These are phyloP conservation scores for Athrips mouffetella DNA, from an alignment of 2,888 invertebrate species.

Conservation along the genomic window DNA sequence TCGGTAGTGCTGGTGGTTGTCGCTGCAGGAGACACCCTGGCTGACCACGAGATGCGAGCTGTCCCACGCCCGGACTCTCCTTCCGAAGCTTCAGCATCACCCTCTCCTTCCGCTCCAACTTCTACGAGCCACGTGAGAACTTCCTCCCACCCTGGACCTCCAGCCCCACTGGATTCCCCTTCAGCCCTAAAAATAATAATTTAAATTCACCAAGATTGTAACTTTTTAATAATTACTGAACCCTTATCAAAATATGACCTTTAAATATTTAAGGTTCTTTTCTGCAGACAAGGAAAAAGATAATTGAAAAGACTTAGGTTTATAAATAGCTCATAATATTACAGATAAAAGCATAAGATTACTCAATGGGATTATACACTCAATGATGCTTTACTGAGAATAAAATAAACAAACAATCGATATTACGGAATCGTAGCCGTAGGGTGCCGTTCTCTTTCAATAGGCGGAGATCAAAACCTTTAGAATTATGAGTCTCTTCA, in stretches of 20 bases:
- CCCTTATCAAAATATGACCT: background rate
- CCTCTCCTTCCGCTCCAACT: slow-evolving; percentile 88
- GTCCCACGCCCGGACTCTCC: slow-evolving; percentile 84
- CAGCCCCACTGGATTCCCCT: slow-evolving; percentile 60
- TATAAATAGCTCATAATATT: background rate
- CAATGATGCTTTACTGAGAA: slow-evolving; percentile 1
- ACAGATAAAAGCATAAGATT: background rate
- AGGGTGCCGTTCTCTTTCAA: background rate
- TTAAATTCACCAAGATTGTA: background rate
- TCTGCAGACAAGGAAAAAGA: background rate
- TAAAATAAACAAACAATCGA: slow-evolving; percentile 3
- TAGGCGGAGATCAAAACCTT: background rate
- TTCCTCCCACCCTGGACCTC: slow-evolving; percentile 82
- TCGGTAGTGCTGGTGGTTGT: slow-evolving; percentile 55
- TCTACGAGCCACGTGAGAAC: slow-evolving; percentile 95
- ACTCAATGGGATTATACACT: slow-evolving; percentile 6
- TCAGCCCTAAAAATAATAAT: slow-evolving; percentile 29
- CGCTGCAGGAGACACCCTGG: slow-evolving; percentile 65
- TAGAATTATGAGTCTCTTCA: background rate
- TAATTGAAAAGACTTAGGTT: background rate
- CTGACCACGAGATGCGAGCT: slow-evolving; percentile 92
- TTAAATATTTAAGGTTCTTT: slow-evolving; percentile 3
- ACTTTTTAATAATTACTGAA: background rate
- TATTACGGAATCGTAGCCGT: background rate
- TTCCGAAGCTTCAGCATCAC: slow-evolving; percentile 64